Percentiles rank a stretch among this genome's conserved stretches.
These are phyloP conservation scores for Coregonus clupeaformis DNA, from an alignment of 2,113 vertebrate genomes.

Conservation along the genomic window DNA sequence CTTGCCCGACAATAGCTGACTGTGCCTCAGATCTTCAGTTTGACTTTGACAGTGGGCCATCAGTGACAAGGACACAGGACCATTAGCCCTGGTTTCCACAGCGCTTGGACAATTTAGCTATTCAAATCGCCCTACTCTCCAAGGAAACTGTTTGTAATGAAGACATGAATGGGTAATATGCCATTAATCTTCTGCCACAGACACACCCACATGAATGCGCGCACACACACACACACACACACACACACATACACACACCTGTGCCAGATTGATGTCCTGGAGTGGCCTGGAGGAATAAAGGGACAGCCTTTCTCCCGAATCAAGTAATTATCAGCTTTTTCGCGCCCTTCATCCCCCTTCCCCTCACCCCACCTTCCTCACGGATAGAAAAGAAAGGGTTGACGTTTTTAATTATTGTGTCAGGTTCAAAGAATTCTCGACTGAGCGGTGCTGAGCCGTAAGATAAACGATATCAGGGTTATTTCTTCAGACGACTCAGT, in stretches of 20 bases:
- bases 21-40: conserved; percentile 26
- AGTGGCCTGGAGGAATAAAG: too few relatives aligned
- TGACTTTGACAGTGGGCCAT: conserved; percentile 60
- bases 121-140: conserved; percentile 64
- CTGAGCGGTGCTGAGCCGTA: conserved; percentile 59
- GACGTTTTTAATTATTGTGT: conserved; percentile 75
- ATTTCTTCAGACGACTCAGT: conserved; percentile 44
- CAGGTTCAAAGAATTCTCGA: conserved; percentile 73
- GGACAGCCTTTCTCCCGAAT: conserved; percentile 46
- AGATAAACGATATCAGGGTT: conserved; percentile 66
- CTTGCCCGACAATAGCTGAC: background rate
- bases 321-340: conserved; percentile 70
- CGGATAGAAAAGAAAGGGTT: conserved; percentile 45
- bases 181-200: conserved; percentile 46
- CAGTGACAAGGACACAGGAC: conserved; percentile 70
- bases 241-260: too few relatives aligned
- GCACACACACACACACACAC: too few relatives aligned
- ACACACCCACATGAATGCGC: too few relatives aligned
- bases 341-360: conserved; percentile 10
- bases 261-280: too few relatives aligned
- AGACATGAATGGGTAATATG: conserved; percentile 66
- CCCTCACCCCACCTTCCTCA: background rate
- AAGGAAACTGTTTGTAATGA: too few relatives aligned
- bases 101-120: conserved; percentile 72
- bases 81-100: conserved; percentile 67